These are phyloP conservation scores for Cantharis flavilabris DNA, from an alignment of 2,888 invertebrate genomes.

Conservation along the genomic window DNA sequence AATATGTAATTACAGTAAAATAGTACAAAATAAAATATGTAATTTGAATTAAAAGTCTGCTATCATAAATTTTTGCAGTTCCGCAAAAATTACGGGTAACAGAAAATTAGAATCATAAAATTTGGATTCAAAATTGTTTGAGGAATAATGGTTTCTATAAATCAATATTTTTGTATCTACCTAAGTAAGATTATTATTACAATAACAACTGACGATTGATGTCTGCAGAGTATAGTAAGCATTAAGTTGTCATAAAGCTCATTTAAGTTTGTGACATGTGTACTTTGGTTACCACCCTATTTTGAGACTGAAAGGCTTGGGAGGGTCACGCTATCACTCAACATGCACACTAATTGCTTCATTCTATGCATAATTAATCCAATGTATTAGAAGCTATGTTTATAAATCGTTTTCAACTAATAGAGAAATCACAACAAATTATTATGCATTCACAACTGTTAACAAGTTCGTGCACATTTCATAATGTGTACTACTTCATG, in stretches of 20 bases:
- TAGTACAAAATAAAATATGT: background rate
- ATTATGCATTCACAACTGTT: background rate
- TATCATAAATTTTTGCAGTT: background rate
- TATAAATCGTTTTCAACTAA: conserved; percentile 19
- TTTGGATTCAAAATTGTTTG: background rate
- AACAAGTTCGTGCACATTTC: background rate
- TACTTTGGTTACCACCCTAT: conserved; percentile 39
- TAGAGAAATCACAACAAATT: background rate
- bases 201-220: conserved; percentile 31
- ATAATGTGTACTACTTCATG: background rate
- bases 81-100: background rate
- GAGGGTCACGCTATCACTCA: conserved; percentile 43
- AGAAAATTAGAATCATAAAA: background rate
- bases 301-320: conserved; percentile 36
- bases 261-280: conserved; percentile 48
- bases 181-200: background rate
- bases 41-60: background rate
- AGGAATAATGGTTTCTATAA: background rate
- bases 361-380: conserved; percentile 45
- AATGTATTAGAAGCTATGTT: conserved; percentile 35
- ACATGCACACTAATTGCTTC: conserved; percentile 46
- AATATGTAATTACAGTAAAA: background rate
- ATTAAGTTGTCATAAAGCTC: conserved; percentile 47
- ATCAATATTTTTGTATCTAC: background rate
- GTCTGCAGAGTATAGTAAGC: conserved; percentile 30